A percentile compares a stretch with the other conserved stretches of the same genome.
Conservation (phyloP, 2,797 vertebrate genomes). For the Siniperca scherzeri region DNA sequence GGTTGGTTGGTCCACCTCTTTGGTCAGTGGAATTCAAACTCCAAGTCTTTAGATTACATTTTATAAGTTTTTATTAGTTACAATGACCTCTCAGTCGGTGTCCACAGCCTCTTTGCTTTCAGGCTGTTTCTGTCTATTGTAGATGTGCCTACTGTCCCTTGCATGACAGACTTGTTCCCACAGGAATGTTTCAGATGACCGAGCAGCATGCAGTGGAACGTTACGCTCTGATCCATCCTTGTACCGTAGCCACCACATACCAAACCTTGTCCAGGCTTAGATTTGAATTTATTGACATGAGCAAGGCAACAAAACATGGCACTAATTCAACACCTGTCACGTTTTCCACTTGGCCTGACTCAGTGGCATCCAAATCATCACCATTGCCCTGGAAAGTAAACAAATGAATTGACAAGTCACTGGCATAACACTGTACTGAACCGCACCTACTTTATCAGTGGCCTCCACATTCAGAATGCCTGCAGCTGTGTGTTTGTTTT, state of each 20-base stretch:
- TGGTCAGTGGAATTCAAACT: too few species aligned
- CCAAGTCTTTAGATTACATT: background rate
- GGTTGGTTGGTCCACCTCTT: background rate
- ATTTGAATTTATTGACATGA: constrained; percentile 57
- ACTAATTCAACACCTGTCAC: constrained; percentile 53
- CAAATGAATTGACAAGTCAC: constrained; percentile 40
- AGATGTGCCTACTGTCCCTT: constrained; percentile 31
- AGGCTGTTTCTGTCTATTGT: constrained; percentile 5
- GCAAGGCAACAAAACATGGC: constrained; percentile 37
- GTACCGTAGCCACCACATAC: constrained; percentile 54
- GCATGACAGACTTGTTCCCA: constrained; percentile 42
- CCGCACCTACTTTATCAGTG: constrained; percentile 72
- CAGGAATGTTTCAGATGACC: constrained; percentile 73
- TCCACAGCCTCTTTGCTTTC: constrained; percentile 5
- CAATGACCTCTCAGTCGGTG: background rate
- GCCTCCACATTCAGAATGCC: constrained; percentile 32
- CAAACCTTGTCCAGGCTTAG: constrained; percentile 46
- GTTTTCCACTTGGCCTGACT: constrained; percentile 73
- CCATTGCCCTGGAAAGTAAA: constrained; percentile 68
- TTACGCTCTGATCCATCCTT: constrained; percentile 49
- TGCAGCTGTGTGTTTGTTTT: constrained; percentile 68
- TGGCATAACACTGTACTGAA: constrained; percentile 39
- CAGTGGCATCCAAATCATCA: constrained; percentile 39
- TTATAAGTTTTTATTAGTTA: background rate
- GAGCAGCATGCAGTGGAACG: constrained; percentile 55